Conservation (phyloP, 1,140 invertebrate genomes). For the Penaeus chinensis region DNA sequence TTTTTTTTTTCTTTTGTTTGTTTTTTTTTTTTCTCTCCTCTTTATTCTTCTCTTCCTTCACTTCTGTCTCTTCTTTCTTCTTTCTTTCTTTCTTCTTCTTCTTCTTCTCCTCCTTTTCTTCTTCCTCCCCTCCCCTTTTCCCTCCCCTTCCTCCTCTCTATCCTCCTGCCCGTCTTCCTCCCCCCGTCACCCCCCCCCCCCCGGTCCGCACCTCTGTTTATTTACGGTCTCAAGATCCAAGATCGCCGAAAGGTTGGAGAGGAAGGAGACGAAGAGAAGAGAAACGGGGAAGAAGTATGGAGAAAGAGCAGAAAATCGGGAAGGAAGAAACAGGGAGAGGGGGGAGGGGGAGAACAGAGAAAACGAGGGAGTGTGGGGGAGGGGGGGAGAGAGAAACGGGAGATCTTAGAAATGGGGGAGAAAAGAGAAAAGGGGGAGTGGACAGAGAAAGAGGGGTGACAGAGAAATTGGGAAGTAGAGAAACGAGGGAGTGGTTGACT, state of each 20-base stretch:
- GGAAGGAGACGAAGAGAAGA: background rate
- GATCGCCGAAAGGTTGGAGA: background rate
- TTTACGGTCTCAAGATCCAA: background rate
- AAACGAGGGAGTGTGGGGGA: background rate
- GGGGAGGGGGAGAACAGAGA: background rate
- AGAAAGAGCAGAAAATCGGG: background rate
- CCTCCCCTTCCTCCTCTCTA: background rate
- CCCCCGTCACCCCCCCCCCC: background rate
- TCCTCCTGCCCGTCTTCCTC: background rate
- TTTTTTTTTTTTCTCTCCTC: no score
- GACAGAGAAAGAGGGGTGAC: no score
- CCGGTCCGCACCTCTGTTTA: background rate
- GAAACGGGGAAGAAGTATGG: background rate
- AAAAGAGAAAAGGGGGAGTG: no score
- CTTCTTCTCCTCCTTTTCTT: background rate
- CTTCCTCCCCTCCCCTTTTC: background rate
- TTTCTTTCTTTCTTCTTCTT: background rate
- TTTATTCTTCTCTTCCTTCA: no score
- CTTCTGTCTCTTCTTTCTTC: background rate
- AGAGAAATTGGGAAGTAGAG: no score
- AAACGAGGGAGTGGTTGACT: no score
- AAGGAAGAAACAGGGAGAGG: background rate
- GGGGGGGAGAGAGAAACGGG: background rate
- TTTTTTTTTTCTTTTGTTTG: no score
- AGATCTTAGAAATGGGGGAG: no score